A percentile compares a stretch with the other conserved stretches of the same genome.
Conservation (phyloP, 1,140 invertebrate species). For the Drosophila sp. region DNA sequence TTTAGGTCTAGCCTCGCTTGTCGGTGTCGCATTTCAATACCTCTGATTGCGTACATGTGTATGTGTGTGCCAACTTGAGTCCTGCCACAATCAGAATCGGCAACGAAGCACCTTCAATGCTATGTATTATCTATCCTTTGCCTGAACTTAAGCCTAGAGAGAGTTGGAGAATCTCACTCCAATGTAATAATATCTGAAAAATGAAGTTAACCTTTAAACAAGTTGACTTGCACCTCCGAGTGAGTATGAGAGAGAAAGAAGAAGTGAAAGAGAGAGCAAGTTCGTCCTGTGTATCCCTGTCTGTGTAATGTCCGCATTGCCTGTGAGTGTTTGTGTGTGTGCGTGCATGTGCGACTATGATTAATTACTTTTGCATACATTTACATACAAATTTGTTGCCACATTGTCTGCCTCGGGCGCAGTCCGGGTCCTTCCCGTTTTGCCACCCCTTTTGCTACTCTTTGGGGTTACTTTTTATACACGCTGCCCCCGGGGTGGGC, state of each 20-base stretch:
- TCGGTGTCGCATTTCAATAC: constrained; percentile 70
- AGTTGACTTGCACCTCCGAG: constrained; percentile 59
- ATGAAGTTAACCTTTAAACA: constrained; percentile 80
- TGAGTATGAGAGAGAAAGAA: neutral
- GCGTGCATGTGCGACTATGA: constrained; percentile 83
- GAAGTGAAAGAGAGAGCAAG: constrained; percentile 32
- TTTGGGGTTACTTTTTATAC: constrained; percentile 47
- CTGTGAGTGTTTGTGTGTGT: constrained; percentile 52
- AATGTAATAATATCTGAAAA: constrained; percentile 63
- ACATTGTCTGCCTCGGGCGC: constrained; percentile 78
- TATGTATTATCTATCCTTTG: neutral
- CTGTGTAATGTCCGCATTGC: constrained; percentile 68
- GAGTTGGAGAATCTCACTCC: neutral
- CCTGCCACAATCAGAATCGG: constrained; percentile 31
- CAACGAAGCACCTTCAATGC: constrained; percentile 5
- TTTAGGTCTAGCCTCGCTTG: constrained; percentile 6
- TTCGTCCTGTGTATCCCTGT: constrained; percentile 43
- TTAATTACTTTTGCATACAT: constrained; percentile 84
- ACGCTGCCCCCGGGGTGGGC: constrained; percentile 36
- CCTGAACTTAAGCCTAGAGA: constrained; percentile 3
- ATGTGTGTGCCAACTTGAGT: constrained; percentile 40
- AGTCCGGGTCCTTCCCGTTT: constrained; percentile 26
- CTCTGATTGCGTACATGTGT: constrained; percentile 41
- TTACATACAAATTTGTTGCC: constrained; percentile 84
- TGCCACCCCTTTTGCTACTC: constrained; percentile 13